Evolutionary conservation across 2,797 vertebrate genomes (phyloP).

Genomic region (Esox lucius): DNA sequence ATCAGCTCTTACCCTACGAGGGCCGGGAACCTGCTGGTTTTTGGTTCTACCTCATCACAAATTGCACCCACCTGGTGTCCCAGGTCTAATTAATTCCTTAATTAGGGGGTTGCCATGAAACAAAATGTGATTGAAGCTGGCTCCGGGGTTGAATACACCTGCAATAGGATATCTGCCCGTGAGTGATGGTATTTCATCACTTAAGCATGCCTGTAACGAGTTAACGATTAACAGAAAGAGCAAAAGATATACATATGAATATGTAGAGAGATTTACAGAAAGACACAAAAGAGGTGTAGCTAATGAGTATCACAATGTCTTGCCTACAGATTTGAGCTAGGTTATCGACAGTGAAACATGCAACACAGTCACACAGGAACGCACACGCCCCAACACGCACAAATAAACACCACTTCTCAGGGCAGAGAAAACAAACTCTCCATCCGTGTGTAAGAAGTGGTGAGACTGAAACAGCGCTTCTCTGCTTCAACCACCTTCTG

Average conservation of each 20-base stretch:
- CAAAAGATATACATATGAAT: neutral
- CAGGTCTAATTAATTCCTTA: too few relatives aligned
- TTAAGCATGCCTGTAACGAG: slow-evolving; percentile 60
- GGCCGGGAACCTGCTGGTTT: too few relatives aligned
- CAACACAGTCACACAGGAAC: neutral
- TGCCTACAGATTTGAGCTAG: slow-evolving; percentile 22
- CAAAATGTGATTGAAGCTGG: too few relatives aligned
- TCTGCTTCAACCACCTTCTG: neutral
- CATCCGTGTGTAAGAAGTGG: neutral
- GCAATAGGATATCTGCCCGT: slow-evolving; percentile 14
- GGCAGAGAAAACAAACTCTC: neutral
- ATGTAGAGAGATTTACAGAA: slow-evolving; percentile 18
- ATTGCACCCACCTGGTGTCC: too few relatives aligned
- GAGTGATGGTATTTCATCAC: slow-evolving; percentile 39
- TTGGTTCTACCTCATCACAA: too few relatives aligned
- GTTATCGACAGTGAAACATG: neutral
- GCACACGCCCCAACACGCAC: neutral
- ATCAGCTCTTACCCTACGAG: too few relatives aligned
- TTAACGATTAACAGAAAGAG: slow-evolving; percentile 22
- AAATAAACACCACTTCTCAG: neutral
- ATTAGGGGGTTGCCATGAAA: too few relatives aligned
- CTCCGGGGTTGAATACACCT: too few relatives aligned
- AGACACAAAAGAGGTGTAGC: slow-evolving; percentile 13
- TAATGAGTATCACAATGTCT: slow-evolving; percentile 65
- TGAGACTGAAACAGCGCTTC: neutral